Evolutionary conservation across 1,140 invertebrate genomes (phyloP).

Genomic region (Rhopalosiphum padi): DNA sequence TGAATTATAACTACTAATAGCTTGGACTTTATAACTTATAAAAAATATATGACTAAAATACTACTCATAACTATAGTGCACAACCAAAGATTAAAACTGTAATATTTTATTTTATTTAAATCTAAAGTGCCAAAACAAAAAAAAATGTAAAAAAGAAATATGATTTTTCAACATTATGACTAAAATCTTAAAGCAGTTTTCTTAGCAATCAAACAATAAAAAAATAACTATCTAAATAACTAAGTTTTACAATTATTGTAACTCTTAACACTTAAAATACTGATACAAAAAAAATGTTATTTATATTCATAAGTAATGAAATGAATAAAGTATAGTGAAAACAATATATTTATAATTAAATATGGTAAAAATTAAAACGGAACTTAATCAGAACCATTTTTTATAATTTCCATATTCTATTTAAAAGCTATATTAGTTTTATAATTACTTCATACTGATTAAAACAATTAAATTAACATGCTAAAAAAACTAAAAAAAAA

Average conservation of each 20-base stretch:
- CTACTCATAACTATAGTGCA: background rate
- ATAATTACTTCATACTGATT: conserved; percentile 25
- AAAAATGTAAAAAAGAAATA: too few relatives aligned
- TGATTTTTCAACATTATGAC: background rate
- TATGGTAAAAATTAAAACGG: background rate
- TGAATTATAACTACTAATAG: conserved; percentile 11
- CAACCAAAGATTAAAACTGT: background rate
- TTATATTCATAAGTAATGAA: background rate
- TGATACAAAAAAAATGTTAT: background rate
- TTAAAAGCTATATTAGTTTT: conserved; percentile 17
- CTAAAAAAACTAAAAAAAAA: conserved; percentile 41
- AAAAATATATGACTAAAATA: background rate
- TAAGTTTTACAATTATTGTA: background rate
- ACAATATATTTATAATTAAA: background rate
- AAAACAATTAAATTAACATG: conserved; percentile 49
- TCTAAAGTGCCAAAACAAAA: background rate
- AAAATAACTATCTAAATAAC: conserved; percentile 1
- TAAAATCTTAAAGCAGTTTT: background rate
- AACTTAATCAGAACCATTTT: conserved; percentile 22
- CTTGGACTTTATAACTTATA: background rate
- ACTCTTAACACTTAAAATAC: background rate
- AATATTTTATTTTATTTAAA: conserved; percentile 9
- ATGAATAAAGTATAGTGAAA: background rate
- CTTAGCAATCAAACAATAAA: background rate
- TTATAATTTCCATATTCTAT: background rate